These are phyloP conservation scores for Dreissena polymorpha DNA, from an alignment of 1,140 invertebrate species.

Conservation along the genomic window DNA sequence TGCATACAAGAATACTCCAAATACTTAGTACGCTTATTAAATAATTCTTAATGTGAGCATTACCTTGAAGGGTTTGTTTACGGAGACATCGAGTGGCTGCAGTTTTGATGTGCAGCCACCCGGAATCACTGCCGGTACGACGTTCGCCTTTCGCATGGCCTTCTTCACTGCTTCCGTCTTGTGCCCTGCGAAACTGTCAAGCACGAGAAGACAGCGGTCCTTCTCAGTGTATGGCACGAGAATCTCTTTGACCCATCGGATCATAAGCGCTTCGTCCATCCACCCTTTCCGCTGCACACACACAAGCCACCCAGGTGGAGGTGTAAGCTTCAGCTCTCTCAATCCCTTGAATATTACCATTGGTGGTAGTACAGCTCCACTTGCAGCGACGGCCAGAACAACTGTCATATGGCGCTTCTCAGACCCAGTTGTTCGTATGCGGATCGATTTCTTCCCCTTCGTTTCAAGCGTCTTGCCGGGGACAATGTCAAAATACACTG, in stretches of 20 bases:
- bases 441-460: neutral
- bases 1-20: too few relatives aligned
- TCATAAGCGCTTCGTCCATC: conserved; percentile 31
- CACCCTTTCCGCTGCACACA: conserved; percentile 33
- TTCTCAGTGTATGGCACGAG: conserved; percentile 10
- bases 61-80: conserved; percentile 33
- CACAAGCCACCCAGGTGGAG: conserved; percentile 27
- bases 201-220: neutral
- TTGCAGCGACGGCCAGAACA: conserved; percentile 14
- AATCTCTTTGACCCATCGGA: conserved; percentile 31
- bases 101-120: conserved; percentile 35
- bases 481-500: conserved; percentile 36
- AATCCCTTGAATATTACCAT: conserved; percentile 26
- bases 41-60: neutral
- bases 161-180: conserved; percentile 5
- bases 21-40: too few relatives aligned
- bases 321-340: conserved; percentile 17
- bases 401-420: conserved; percentile 47
- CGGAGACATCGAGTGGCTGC: conserved; percentile 35
- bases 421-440: conserved; percentile 18
- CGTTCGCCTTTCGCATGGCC: neutral
- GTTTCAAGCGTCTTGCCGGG: conserved; percentile 13
- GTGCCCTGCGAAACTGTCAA: conserved; percentile 29
- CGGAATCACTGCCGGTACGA: conserved; percentile 21
- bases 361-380: conserved; percentile 35